Conservation (phyloP, 2,888 invertebrate species). For the Eremobia ochroleuca region DNA sequence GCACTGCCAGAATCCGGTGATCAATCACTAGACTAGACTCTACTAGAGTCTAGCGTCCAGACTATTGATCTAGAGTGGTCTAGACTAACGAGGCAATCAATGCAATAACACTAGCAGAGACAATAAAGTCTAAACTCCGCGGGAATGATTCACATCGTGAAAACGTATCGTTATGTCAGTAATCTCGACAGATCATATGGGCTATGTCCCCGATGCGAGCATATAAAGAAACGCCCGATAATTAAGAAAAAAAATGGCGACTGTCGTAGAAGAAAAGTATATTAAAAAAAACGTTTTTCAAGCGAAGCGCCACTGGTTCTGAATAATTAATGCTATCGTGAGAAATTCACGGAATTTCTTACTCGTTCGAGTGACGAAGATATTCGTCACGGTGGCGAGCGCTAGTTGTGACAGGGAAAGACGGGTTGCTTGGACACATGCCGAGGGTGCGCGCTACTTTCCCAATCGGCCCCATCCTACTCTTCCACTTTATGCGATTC, state of each 20-base stretch:
- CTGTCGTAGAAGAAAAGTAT: constrained; percentile 76
- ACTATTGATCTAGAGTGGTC: background rate
- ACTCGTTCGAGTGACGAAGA: constrained; percentile 50
- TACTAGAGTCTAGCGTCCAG: background rate
- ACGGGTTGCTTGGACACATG: constrained; percentile 63
- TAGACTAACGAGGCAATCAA: background rate
- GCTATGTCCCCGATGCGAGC: constrained; percentile 77
- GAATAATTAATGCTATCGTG: constrained; percentile 73
- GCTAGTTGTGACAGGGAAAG: constrained; percentile 60
- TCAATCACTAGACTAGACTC: background rate
- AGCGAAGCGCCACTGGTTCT: constrained; percentile 71
- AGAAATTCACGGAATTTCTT: constrained; percentile 71
- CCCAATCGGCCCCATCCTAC: constrained; percentile 50
- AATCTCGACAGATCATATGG: constrained; percentile 82
- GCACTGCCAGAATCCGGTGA: background rate
- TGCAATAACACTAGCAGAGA: constrained; percentile 31
- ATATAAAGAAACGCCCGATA: constrained; percentile 74
- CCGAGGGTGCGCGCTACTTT: constrained; percentile 68
- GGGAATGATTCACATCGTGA: constrained; percentile 54
- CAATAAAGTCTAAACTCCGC: constrained; percentile 74
- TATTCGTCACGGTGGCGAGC: constrained; percentile 67
- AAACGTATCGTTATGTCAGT: constrained; percentile 71
- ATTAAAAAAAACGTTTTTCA: constrained; percentile 70
- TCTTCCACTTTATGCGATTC: constrained; percentile 64
- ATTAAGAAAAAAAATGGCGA: constrained; percentile 74